Evolutionary conservation across 2,797 vertebrate species (phyloP), one percentile per base, ranked within the genome.

Genomic region (Valencia hispanica): DNA sequence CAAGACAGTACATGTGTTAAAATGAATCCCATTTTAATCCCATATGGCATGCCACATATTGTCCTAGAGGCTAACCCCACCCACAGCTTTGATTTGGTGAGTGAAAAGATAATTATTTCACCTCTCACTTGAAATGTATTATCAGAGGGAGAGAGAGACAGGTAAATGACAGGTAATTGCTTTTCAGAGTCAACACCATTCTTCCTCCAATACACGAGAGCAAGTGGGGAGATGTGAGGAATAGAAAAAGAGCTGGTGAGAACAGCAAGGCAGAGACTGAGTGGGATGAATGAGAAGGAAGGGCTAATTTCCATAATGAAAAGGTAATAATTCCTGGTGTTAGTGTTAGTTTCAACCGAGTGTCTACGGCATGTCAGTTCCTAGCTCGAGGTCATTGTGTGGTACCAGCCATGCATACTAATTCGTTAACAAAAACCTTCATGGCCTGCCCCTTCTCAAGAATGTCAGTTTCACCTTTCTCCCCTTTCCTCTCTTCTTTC

Each of bases 131-230:
- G 86, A 93, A 92, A 94, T 93, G 91, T 86, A 91, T 94, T 93
- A 93, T 93, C 91, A 87, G 86, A 90, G 79, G 66, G 84, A 73
- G 86, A 84, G 88, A 87, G 86, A 88, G 90, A 91, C 91, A 89
- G 89, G 90, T 93, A 94, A 94, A 94, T 94, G 94, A 93, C 94
- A 94, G 92, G 92, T 93, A 94, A 94, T 94, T 94, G 92, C 91
- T 93, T 94, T 92, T 92, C 86, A 86, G 84, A 93, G 92, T 94
- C 93, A 93, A 93, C 92, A 92, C 88, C 81, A 84, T 88, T 93
- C 89, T 93, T 89, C 79, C 83, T 89, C 87, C 88, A 86, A 79
- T 89, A 88, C 79, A 75, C 50, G 81, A 79, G 81, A 82, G 89
- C 70, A 50, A 72, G 75, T 25, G 3, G 61, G 69, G 84, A 80